Percentiles rank a stretch among this genome's conserved stretches.
Evolutionary conservation across 1,140 invertebrate genomes (phyloP).

Genomic region (Antheraea mylitta): DNA sequence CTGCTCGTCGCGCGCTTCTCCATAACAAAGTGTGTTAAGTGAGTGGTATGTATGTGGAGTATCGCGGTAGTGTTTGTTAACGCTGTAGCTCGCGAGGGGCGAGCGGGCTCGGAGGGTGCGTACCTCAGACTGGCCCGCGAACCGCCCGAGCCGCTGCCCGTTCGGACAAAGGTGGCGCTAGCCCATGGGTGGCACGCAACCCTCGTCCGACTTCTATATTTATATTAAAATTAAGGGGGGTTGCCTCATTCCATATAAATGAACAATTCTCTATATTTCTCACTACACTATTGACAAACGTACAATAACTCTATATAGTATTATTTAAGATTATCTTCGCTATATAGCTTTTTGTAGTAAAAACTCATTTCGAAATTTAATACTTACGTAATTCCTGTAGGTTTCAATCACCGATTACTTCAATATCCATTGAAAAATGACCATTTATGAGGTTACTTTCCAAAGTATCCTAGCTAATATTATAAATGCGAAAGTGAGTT

Average conservation of each 20-base stretch:
- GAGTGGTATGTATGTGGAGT: slow-evolving; percentile 37
- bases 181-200: slow-evolving; percentile 47
- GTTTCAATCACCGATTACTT: too few relatives aligned
- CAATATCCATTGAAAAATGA: too few relatives aligned
- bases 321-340: too few relatives aligned
- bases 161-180: slow-evolving; percentile 49
- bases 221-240: slow-evolving; percentile 49
- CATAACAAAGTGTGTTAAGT: slow-evolving; percentile 58
- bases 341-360: too few relatives aligned
- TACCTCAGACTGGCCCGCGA: slow-evolving; percentile 54
- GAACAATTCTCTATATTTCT: not conserved
- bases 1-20: slow-evolving; percentile 60
- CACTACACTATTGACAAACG: slow-evolving; percentile 17
- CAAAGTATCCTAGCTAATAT: too few relatives aligned
- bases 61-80: slow-evolving; percentile 12
- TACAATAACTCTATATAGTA: not conserved
- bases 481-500: too few relatives aligned
- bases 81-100: slow-evolving; percentile 36
- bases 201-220: slow-evolving; percentile 46
- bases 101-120: slow-evolving; percentile 68
- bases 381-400: too few relatives aligned
- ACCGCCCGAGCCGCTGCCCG: slow-evolving; percentile 44
- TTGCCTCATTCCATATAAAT: slow-evolving; percentile 42
- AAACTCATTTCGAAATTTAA: too few relatives aligned
- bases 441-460: too few relatives aligned